Conservation (phyloP, 2,888 invertebrate species). For the Xylocampa areola region DNA sequence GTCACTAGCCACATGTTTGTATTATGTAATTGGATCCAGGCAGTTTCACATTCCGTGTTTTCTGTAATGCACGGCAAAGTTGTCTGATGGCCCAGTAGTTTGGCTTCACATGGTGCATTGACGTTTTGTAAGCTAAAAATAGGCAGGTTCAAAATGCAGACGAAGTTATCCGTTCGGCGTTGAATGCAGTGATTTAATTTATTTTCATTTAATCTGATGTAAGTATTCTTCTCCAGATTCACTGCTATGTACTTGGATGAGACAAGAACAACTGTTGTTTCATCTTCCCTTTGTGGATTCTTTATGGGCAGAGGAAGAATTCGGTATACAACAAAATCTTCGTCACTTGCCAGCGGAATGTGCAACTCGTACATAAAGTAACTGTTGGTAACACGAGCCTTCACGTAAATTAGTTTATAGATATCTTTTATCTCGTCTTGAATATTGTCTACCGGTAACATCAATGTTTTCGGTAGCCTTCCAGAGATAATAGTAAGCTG, state of each 20-base stretch:
- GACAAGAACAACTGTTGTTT: neutral
- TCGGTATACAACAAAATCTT: slow-evolving; percentile 2
- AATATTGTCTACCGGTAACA: slow-evolving; percentile 7
- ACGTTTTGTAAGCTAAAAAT: slow-evolving; percentile 8
- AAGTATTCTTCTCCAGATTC: slow-evolving; percentile 14
- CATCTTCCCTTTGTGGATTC: neutral
- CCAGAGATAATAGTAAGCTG: slow-evolving; percentile 9
- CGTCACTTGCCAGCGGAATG: slow-evolving; percentile 9
- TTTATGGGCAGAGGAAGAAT: slow-evolving; percentile 8
- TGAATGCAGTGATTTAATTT: slow-evolving; percentile 6
- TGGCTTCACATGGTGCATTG: slow-evolving; percentile 18
- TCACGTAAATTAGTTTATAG: slow-evolving; percentile 11
- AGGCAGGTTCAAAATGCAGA: slow-evolving; percentile 8
- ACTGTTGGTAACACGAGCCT: slow-evolving; percentile 11
- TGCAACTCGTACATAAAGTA: slow-evolving; percentile 20
- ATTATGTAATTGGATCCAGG: slow-evolving; percentile 14
- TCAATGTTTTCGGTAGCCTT: slow-evolving; percentile 8
- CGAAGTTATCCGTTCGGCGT: neutral
- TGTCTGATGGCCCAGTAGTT: slow-evolving; percentile 7
- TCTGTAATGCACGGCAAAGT: slow-evolving; percentile 1
- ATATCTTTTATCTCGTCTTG: slow-evolving; percentile 7
- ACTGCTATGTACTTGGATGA: slow-evolving; percentile 10
- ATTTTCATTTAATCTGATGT: slow-evolving; percentile 2
- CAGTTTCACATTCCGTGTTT: slow-evolving; percentile 1
- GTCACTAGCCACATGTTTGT: slow-evolving; percentile 13